Conservation (phyloP, 1,140 invertebrate species). For the Papilio dardanus region DNA sequence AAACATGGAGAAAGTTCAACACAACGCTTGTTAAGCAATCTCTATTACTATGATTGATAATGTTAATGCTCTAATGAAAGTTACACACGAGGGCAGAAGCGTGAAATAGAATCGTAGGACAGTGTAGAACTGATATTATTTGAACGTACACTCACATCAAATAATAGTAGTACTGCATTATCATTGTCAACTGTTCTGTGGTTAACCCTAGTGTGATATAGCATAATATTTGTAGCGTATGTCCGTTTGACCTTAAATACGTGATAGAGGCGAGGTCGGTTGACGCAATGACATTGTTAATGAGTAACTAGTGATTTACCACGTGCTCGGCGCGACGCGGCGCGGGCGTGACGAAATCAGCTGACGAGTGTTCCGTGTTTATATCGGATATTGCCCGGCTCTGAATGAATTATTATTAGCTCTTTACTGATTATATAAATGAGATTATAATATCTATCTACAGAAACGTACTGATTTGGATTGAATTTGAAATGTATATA, state of each 20-base stretch:
- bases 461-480: too few species aligned
- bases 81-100: neutral
- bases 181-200: too few species aligned
- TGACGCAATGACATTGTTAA: constrained; percentile 15
- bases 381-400: neutral
- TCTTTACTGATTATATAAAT: neutral
- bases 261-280: constrained; percentile 9
- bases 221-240: neutral
- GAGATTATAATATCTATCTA: too few species aligned
- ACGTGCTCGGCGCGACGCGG: neutral
- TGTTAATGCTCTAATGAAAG: neutral
- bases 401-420: neutral
- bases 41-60: constrained; percentile 23
- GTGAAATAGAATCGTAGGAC: neutral
- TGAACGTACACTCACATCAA: too few species aligned
- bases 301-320: constrained; percentile 14
- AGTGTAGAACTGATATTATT: neutral
- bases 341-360: constrained; percentile 17
- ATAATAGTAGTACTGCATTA: neutral
- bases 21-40: neutral
- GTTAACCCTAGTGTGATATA: neutral
- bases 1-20: constrained; percentile 4
- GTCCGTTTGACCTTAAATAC: constrained; percentile 23
- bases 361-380: constrained; percentile 22
- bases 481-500: too few species aligned